These are phyloP conservation scores for Neopipo cinnamomea DNA, from an alignment of 2,113 vertebrate species.

Conservation along the genomic window DNA sequence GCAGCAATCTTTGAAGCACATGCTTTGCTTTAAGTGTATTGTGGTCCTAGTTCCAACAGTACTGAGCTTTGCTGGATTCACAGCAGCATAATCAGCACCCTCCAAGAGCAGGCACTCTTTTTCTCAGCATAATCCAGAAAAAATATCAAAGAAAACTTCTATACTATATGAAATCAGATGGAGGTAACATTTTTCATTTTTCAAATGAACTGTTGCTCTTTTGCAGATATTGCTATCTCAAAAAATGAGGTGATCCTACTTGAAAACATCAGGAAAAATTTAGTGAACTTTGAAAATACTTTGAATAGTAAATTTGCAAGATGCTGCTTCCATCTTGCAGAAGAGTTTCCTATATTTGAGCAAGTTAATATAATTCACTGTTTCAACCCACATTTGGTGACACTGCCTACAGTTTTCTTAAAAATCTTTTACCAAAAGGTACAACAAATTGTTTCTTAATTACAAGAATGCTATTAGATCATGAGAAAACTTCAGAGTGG, in stretches of 20 bases:
- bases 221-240: background rate
- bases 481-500: slow-evolving; percentile 12
- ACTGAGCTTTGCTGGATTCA: background rate
- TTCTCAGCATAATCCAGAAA: background rate
- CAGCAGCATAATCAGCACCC: background rate
- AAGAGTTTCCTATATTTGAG: background rate
- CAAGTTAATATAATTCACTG: background rate
- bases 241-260: background rate
- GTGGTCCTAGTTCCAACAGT: background rate
- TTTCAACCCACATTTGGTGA: background rate
- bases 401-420: background rate
- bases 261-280: background rate
- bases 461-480: background rate
- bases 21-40: background rate
- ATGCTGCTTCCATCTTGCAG: background rate
- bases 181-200: background rate
- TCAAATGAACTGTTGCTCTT: background rate
- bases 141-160: background rate
- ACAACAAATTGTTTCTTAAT: slow-evolving; percentile 17
- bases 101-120: background rate
- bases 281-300: background rate
- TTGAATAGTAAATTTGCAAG: background rate
- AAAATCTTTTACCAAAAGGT: background rate
- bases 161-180: background rate
- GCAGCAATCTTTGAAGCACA: slow-evolving; percentile 5